Percentiles rank a stretch among this genome's conserved stretches.
phyloP scores from a whole-genome alignment of 2,888 invertebrate species.

The Pseudococcus viburni region DNA sequence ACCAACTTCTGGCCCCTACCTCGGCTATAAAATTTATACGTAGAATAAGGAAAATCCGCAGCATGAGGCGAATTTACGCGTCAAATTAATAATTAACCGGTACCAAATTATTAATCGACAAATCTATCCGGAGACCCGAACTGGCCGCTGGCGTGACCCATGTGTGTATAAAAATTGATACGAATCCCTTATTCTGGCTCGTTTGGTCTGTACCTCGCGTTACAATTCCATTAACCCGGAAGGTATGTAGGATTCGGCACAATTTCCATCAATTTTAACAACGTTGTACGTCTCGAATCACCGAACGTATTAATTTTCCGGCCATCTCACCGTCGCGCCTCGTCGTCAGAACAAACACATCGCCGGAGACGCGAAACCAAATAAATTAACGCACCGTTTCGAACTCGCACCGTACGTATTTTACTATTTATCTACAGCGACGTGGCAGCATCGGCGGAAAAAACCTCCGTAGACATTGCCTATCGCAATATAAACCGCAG shows the following conservation, averaged over 20 bases:
- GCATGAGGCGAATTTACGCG: background rate
- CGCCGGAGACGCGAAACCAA: background rate
- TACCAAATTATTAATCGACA: slow-evolving; percentile 13
- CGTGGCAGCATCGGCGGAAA: background rate
- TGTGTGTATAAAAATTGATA: background rate
- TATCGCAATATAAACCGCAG: background rate
- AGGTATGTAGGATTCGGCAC: background rate
- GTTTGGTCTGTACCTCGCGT: background rate
- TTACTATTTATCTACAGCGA: background rate
- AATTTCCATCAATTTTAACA: slow-evolving; percentile 42
- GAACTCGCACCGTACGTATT: background rate
- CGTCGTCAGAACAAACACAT: background rate
- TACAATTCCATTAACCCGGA: background rate
- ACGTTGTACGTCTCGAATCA: slow-evolving; percentile 20
- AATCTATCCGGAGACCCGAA: background rate
- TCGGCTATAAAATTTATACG: background rate
- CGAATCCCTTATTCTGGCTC: background rate
- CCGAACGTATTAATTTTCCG: slow-evolving; percentile 21
- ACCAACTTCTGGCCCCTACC: too few relatives aligned
- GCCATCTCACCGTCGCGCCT: background rate
- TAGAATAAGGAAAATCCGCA: background rate
- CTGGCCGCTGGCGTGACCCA: background rate
- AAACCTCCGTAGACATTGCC: background rate
- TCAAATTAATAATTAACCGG: slow-evolving; percentile 16
- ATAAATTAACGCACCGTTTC: slow-evolving; percentile 9